Evolutionary conservation across 2,888 invertebrate genomes (phyloP).

Genomic region (Apodemia mormo): DNA sequence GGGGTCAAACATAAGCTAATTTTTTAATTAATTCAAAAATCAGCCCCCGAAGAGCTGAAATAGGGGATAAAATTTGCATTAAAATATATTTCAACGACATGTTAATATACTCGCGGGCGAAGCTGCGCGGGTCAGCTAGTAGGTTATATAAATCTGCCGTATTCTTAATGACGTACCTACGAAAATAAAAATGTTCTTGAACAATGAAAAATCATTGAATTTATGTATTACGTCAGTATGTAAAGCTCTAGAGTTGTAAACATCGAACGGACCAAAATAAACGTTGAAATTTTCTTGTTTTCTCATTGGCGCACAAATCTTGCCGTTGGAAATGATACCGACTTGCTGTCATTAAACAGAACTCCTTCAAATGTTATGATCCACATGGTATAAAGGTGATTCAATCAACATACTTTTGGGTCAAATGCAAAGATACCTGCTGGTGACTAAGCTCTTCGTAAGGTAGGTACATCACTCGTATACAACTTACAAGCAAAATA

Average conservation of each 20-base stretch:
- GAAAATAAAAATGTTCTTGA: constrained; percentile 7
- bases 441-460: too few species aligned
- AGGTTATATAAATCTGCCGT: constrained; percentile 45
- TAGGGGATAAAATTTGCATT: too few species aligned
- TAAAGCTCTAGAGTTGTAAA: constrained; percentile 63
- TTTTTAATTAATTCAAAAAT: too few species aligned
- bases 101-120: too few species aligned
- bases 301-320: constrained; percentile 55
- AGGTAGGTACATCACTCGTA: neutral
- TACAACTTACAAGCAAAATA: neutral
- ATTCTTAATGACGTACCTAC: neutral
- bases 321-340: constrained; percentile 26
- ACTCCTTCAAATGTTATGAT: constrained; percentile 23
- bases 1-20: too few species aligned
- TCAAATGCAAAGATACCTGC: too few species aligned
- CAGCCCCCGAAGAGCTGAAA: too few species aligned
- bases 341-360: neutral
- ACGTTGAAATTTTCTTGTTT: constrained; percentile 51
- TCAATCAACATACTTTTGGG: neutral
- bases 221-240: constrained; percentile 62
- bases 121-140: too few species aligned
- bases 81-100: too few species aligned
- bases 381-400: neutral
- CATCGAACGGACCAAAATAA: constrained; percentile 67
- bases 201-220: constrained; percentile 7